These are phyloP conservation scores for Lepidocyrtoides sp. DNA, from an alignment of 2,888 invertebrate genomes.

Conservation along the genomic window DNA sequence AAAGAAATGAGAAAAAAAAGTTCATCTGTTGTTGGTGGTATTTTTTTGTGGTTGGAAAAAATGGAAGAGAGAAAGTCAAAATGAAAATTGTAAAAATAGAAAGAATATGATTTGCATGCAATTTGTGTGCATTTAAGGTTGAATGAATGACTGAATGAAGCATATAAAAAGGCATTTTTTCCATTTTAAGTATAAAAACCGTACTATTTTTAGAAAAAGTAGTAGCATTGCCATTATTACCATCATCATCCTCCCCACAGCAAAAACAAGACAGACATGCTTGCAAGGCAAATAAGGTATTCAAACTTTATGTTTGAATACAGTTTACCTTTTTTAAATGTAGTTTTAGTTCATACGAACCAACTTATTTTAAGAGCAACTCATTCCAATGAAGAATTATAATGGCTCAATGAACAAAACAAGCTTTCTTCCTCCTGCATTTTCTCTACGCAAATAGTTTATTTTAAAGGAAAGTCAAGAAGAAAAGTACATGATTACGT, in stretches of 20 bases:
- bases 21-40: too few species aligned
- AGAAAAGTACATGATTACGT: slow-evolving; percentile 45
- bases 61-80: background rate
- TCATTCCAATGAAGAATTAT: slow-evolving; percentile 47
- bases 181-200: slow-evolving; percentile 5
- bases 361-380: slow-evolving; percentile 1
- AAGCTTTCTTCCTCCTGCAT: slow-evolving; percentile 23
- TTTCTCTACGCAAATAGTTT: background rate
- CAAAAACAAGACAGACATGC: background rate
- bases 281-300: background rate
- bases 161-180: background rate
- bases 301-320: background rate
- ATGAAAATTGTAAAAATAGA: slow-evolving; percentile 41
- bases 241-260: background rate
- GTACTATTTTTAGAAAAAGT: background rate
- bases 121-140: slow-evolving; percentile 39
- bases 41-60: too few species aligned
- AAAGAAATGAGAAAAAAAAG: too few species aligned
- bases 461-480: background rate
- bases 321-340: background rate
- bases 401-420: slow-evolving; percentile 59
- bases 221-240: background rate
- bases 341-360: slow-evolving; percentile 18
- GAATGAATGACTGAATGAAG: slow-evolving; percentile 23
- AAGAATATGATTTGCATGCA: slow-evolving; percentile 57